phyloP scores from a whole-genome alignment of 2,888 invertebrate genomes.

The Synergus umbraculus region DNA sequence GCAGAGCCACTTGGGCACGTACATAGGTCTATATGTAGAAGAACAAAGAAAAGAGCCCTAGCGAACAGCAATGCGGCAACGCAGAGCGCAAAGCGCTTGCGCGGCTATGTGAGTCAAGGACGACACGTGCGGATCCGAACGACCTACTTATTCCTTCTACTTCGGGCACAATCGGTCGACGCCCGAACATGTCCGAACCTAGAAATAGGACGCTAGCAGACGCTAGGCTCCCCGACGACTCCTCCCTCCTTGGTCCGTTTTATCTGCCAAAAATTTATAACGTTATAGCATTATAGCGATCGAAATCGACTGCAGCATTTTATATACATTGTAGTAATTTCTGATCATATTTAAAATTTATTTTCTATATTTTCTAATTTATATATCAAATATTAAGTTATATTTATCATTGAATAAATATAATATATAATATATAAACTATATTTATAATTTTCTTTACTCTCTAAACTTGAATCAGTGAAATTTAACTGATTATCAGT shows the following conservation, averaged over 20 bases:
- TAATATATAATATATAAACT: no score
- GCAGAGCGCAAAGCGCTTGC: conserved; percentile 69
- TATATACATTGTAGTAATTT: neutral
- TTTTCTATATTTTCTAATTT: no score
- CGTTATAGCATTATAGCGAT: neutral
- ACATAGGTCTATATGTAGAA: conserved; percentile 48
- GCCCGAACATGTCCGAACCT: conserved; percentile 72
- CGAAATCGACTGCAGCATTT: conserved; percentile 20
- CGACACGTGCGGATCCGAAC: conserved; percentile 77
- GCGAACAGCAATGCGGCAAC: conserved; percentile 72
- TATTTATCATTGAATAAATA: no score
- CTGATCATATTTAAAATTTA: neutral
- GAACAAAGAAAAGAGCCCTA: conserved; percentile 69
- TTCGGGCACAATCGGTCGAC: conserved; percentile 69
- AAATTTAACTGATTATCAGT: no score
- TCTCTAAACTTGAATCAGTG: no score
- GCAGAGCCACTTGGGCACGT: conserved; percentile 16
- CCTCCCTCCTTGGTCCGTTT: conserved; percentile 17
- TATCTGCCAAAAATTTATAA: conserved; percentile 25
- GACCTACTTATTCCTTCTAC: conserved; percentile 76
- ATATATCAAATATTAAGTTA: no score
- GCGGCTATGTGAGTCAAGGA: conserved; percentile 77
- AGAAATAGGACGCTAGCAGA: conserved; percentile 66
- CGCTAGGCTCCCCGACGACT: conserved; percentile 32
- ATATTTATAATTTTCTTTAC: no score